Conservation (phyloP, 2,888 invertebrate genomes). For the Atrina japonica region DNA sequence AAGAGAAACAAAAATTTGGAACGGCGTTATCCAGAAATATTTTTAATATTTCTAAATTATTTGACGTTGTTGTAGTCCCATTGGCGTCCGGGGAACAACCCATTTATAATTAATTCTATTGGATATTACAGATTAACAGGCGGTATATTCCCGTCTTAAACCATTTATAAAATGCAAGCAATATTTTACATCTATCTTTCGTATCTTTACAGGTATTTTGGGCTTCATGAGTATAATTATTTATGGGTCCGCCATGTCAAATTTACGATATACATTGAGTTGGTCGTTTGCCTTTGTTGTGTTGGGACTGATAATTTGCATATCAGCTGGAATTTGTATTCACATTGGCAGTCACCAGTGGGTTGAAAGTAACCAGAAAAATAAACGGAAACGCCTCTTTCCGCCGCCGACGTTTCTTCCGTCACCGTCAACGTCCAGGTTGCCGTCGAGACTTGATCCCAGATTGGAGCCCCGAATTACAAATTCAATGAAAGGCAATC, state of each 20-base stretch:
- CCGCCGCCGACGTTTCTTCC: constrained; percentile 16
- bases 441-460: constrained; percentile 12
- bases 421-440: background rate
- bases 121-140: too few species aligned
- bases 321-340: constrained; percentile 34
- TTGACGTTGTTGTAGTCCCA: too few species aligned
- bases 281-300: constrained; percentile 39
- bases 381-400: background rate
- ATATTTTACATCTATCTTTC: too few species aligned
- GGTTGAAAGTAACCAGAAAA: constrained; percentile 21
- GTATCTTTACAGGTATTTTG: constrained; percentile 30
- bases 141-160: too few species aligned
- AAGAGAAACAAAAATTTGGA: too few species aligned
- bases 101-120: too few species aligned
- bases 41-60: too few species aligned
- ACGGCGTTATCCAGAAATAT: too few species aligned
- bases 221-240: constrained; percentile 40
- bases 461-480: constrained; percentile 12
- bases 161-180: too few species aligned
- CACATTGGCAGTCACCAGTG: constrained; percentile 36
- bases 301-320: constrained; percentile 31
- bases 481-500: background rate
- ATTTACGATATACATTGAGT: constrained; percentile 22
- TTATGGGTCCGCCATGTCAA: constrained; percentile 30
- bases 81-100: too few species aligned